These are phyloP conservation scores for Trimorus sp. DNA, from an alignment of 2,888 invertebrate species.

Conservation along the genomic window DNA sequence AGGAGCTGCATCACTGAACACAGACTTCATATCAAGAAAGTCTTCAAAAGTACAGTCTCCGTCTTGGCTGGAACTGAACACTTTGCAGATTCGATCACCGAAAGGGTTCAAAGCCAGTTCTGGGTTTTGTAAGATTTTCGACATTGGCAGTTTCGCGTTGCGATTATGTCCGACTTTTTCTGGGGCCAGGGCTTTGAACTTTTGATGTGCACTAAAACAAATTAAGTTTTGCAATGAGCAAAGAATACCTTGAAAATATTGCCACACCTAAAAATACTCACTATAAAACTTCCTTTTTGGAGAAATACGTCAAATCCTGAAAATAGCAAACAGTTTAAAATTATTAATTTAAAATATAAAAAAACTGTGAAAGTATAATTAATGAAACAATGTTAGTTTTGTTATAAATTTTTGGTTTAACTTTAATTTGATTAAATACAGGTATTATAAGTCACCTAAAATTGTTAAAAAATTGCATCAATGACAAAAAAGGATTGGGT, in stretches of 20 bases:
- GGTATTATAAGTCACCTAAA: too few relatives aligned
- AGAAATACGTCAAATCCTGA: conserved; percentile 96
- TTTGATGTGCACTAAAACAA: conserved; percentile 90
- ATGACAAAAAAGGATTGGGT: too few relatives aligned
- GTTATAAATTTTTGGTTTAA: too few relatives aligned
- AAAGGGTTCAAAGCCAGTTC: conserved; percentile 96
- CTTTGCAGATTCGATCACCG: conserved; percentile 94
- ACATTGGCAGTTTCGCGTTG: conserved; percentile 92
- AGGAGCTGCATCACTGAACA: conserved; percentile 95
- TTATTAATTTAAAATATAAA: too few relatives aligned
- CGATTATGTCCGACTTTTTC: conserved; percentile 94
- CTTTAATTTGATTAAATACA: too few relatives aligned
- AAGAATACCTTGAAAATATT: too few relatives aligned
- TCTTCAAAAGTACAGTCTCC: conserved; percentile 97
- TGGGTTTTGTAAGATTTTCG: conserved; percentile 92
- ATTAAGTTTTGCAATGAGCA: conserved; percentile 68
- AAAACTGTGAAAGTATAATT: too few relatives aligned
- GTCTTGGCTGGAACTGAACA: conserved; percentile 94
- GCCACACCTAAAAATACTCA: conserved; percentile 83
- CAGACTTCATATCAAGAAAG: conserved; percentile 98
- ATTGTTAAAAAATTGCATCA: too few relatives aligned
- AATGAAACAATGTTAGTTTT: too few relatives aligned
- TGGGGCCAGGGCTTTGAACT: conserved; percentile 94
- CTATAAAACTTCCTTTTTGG: conserved; percentile 95
- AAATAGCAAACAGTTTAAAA: conserved; percentile 71